Conservation (phyloP, 2,888 invertebrate genomes). For the Agrochola lychnidis region DNA sequence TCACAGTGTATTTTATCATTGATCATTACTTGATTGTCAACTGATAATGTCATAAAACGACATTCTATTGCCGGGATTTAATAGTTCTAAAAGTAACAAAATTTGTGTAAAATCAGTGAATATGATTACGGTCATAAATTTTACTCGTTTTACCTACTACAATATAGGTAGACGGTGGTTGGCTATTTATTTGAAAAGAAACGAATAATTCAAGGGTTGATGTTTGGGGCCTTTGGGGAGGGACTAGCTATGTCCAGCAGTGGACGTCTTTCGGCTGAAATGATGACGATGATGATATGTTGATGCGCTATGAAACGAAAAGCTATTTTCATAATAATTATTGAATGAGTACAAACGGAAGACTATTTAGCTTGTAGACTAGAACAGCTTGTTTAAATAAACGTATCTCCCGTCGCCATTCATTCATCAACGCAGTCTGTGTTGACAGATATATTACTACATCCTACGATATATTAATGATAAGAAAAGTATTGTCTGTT, state of each 20-base stretch:
- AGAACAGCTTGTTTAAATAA: background rate
- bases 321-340: background rate
- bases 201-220: background rate
- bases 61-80: background rate
- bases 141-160: background rate
- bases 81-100: background rate
- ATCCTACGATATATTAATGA: constrained; percentile 31
- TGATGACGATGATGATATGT: background rate
- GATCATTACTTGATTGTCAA: background rate
- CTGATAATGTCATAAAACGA: background rate
- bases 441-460: constrained; percentile 14
- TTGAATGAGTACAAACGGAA: background rate
- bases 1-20: background rate
- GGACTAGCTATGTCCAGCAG: background rate
- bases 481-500: constrained; percentile 44
- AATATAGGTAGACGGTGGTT: background rate
- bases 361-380: background rate
- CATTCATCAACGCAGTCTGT: constrained; percentile 38
- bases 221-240: background rate
- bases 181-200: background rate
- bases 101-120: background rate
- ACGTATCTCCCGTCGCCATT: constrained; percentile 9
- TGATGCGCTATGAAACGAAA: background rate
- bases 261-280: background rate
- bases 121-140: background rate